phyloP scores from a whole-genome alignment of 2,113 vertebrate genomes.

The Amazona guildingii region DNA sequence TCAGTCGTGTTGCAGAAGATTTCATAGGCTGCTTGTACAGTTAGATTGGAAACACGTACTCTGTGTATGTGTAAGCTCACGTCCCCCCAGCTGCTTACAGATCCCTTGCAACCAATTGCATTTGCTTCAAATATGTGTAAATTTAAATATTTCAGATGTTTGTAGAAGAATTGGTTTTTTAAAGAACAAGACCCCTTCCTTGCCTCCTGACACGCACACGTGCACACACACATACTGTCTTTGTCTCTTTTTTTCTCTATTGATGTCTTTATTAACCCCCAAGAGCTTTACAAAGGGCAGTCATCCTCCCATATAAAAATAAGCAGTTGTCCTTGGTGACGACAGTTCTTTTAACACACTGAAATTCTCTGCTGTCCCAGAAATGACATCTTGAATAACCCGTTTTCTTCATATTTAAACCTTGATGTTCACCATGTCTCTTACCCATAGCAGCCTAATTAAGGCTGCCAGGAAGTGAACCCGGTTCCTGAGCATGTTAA shows the following conservation, averaged over 20 bases:
- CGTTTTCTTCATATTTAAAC: background rate
- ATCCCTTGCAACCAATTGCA: background rate
- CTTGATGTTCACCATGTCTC: background rate
- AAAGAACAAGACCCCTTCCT: background rate
- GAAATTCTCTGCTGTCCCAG: background rate
- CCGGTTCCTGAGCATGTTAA: background rate
- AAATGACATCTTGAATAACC: background rate
- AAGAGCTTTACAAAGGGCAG: background rate
- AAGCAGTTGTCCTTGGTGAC: background rate
- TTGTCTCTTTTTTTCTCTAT: background rate
- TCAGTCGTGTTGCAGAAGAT: background rate
- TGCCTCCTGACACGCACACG: background rate
- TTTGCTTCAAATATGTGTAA: background rate
- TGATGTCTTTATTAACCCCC: background rate
- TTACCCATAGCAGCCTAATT: background rate
- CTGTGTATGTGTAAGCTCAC: background rate
- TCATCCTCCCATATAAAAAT: background rate
- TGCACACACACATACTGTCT: accelerated
- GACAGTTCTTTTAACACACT: background rate
- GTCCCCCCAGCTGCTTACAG: background rate
- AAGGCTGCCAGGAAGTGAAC: background rate
- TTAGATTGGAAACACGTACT: background rate
- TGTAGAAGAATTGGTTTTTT: background rate
- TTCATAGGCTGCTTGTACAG: background rate
- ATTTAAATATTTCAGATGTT: background rate